Evolutionary conservation across 1,140 invertebrate species (phyloP), one percentile per base, ranked within the genome.

Genomic region (Calliopsis andreniformis): DNA sequence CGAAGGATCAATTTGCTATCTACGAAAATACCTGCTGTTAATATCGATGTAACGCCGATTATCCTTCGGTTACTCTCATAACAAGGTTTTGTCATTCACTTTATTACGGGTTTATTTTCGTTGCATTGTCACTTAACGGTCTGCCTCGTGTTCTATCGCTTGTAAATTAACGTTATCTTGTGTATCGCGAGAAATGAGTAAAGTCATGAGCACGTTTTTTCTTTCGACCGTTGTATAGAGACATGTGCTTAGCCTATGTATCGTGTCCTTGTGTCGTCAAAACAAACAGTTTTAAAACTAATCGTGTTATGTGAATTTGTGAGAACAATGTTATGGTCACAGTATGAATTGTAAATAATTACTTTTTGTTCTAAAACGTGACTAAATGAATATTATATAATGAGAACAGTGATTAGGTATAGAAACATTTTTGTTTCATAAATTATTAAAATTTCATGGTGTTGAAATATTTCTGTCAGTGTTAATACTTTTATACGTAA

Each of bases 91-190:
- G 35, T 77, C 43, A 73, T 56, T 69, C 30, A 42, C 35, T 66
- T 72, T 80, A 62, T 43, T 67, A 23, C n/a, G 58, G 45, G 30
- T 56, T 78, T 80, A 78, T 63, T 56, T 73, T 42, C n/a, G 35
- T 45, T 20, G 25, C 20, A 18, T 43, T 63, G 32, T 47, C 42
- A 59, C 18, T 59, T 59, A 42, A 61, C 30, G 4, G 45, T 18
- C 28, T 42, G 3, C 1, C 14, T 42, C 20, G 8, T 3, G 25
- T 56, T 28, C 25, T 16, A 43, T 59, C 51, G 12, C 18, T 30
- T 43, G n/a, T 58, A 1, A 42, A 69, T 69, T 51, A 49, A 14
- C 49, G 5, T 56, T 45, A 32, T 75, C 16, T 56, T 32, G 23
- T 28, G 16, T 47, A 6, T 45, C n/a, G n/a, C 32, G 23, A 45